Evolutionary conservation across 2,888 invertebrate species (phyloP).

Genomic region (Hirtodrosophila confusa): DNA sequence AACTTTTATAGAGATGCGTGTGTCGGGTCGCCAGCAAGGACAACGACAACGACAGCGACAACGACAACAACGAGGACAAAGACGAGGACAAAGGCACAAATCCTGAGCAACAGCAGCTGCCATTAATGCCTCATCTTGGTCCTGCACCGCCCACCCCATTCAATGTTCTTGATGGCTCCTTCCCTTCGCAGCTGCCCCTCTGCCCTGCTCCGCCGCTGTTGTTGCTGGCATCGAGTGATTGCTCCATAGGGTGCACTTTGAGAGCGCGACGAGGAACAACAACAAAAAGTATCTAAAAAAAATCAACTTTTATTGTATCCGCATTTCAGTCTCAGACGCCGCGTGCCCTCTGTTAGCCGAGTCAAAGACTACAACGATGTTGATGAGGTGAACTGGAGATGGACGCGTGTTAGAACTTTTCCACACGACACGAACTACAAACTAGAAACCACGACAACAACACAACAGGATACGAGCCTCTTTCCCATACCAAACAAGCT

Average conservation of each 20-base stretch:
- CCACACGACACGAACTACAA: constrained; percentile 16
- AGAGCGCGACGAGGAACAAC: constrained; percentile 44
- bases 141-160: constrained; percentile 22
- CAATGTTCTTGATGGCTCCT: constrained; percentile 60
- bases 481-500: too few species aligned
- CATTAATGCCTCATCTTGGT: constrained; percentile 64
- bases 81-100: constrained; percentile 31
- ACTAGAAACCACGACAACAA: background rate
- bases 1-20: constrained; percentile 73
- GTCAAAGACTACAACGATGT: constrained; percentile 5
- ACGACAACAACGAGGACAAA: too few species aligned
- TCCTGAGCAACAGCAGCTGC: constrained; percentile 67
- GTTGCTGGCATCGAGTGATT: constrained; percentile 69
- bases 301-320: constrained; percentile 73
- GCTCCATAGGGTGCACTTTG: constrained; percentile 77
- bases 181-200: too few species aligned
- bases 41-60: constrained; percentile 4
- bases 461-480: too few species aligned
- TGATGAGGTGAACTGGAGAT: constrained; percentile 11
- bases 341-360: constrained; percentile 49
- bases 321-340: constrained; percentile 73
- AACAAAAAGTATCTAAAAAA: constrained; percentile 42
- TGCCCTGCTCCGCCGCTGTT: constrained; percentile 10
- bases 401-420: too few species aligned
- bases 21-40: constrained; percentile 28